A percentile compares a stretch with the other conserved stretches of the same genome.
Evolutionary conservation across 2,113 vertebrate species (phyloP).

Genomic region (Petroica traversi): DNA sequence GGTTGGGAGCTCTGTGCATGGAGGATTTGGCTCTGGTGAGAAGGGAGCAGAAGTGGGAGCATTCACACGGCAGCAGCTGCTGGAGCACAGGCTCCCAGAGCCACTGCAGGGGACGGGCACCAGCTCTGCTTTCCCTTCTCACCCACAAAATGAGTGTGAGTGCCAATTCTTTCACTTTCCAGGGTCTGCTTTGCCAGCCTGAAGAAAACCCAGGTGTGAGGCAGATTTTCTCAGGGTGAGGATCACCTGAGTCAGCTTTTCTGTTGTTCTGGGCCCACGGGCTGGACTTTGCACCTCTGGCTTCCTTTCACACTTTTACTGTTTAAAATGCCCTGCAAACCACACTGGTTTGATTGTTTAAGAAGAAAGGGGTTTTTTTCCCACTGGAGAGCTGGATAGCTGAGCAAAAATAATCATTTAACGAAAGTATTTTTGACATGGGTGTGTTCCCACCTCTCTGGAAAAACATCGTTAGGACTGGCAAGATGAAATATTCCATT

Average conservation of each 20-base stretch:
- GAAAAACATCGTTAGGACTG: background rate
- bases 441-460: background rate
- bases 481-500: background rate
- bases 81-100: accelerated
- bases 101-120: background rate
- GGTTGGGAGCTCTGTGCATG: accelerated
- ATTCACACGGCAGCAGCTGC: background rate
- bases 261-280: accelerated
- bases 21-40: background rate
- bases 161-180: background rate
- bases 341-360: background rate
- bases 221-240: background rate
- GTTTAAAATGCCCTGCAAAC: background rate
- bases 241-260: accelerated
- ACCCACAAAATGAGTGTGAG: background rate
- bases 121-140: background rate
- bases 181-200: background rate
- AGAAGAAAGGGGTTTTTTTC: background rate
- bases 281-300: background rate
- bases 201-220: background rate
- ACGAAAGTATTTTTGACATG: background rate
- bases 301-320: background rate
- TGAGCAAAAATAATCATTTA: background rate
- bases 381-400: background rate
- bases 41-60: background rate